These are phyloP conservation scores for Trichomalopsis sarcophagae DNA, from an alignment of 1,140 invertebrate species.

Conservation along the genomic window DNA sequence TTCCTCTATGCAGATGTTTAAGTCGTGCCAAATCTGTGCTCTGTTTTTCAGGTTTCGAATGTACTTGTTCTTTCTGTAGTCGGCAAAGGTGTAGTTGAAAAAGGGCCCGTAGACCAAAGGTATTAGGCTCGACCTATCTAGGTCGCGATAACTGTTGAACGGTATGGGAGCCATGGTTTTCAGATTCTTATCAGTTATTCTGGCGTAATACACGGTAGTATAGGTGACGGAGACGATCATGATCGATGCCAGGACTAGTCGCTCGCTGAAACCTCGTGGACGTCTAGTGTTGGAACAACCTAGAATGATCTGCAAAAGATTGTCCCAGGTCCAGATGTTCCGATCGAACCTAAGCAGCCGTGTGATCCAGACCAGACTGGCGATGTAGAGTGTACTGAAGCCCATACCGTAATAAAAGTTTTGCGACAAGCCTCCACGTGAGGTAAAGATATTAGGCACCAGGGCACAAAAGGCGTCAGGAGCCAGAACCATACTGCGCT, in stretches of 20 bases:
- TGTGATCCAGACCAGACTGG: neutral
- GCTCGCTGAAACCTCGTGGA: neutral
- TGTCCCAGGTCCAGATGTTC: conserved; percentile 4
- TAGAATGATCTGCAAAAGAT: conserved; percentile 19
- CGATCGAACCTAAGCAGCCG: neutral
- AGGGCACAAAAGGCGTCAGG: conserved; percentile 36
- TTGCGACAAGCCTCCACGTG: too few species aligned
- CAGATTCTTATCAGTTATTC: neutral
- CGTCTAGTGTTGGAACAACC: neutral
- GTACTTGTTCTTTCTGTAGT: neutral
- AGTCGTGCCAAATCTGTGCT: accelerated
- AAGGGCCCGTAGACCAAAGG: neutral
- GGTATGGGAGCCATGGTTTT: accelerated
- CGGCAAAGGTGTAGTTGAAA: neutral
- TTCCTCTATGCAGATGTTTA: neutral
- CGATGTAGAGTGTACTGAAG: neutral
- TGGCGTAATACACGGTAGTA: neutral
- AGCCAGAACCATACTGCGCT: neutral
- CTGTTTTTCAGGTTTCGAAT: conserved; percentile 17
- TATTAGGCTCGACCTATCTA: neutral
- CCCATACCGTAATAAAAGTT: neutral
- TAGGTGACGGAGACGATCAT: neutral
- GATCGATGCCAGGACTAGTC: neutral
- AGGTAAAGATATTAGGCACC: neutral
- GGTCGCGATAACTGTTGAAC: conserved; percentile 13